These are phyloP conservation scores for Euura lappo DNA, from an alignment of 1,140 invertebrate species.

Conservation along the genomic window DNA sequence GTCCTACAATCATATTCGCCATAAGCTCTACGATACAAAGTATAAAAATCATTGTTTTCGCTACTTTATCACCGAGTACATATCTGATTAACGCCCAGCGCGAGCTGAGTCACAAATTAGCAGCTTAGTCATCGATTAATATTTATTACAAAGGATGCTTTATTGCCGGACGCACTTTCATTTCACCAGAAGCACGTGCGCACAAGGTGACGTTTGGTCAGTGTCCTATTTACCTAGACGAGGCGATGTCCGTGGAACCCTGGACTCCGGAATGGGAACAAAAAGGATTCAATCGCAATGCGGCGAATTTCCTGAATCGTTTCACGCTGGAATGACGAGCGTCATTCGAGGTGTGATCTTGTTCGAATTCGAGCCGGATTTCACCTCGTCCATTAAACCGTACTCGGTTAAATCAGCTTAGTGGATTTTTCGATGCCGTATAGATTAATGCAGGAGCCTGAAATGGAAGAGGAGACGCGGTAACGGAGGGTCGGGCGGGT, in stretches of 20 bases:
- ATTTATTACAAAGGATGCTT: not conserved
- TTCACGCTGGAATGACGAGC: no score
- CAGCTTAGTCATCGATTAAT: not conserved
- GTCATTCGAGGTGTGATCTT: no score
- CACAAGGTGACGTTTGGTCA: not conserved
- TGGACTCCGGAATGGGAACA: not conserved
- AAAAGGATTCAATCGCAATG: not conserved
- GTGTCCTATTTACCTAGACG: no score
- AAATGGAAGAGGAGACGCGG: no score
- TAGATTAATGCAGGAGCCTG: no score
- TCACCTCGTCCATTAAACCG: no score
- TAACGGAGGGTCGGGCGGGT: not conserved
- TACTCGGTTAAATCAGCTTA: no score
- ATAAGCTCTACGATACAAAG: no score
- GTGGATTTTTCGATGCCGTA: no score
- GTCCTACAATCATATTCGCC: not conserved
- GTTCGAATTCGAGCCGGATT: no score
- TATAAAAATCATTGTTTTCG: no score
- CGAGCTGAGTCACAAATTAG: not conserved
- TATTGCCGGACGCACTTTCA: not conserved
- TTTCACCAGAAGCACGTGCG: not conserved
- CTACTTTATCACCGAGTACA: no score
- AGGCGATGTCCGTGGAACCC: not conserved
- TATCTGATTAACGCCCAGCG: not conserved
- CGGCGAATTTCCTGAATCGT: not conserved